Evolutionary conservation across 2,888 invertebrate genomes (phyloP), one percentile per base, ranked within the genome.

Genomic region (Eumacrocentrus americanus): DNA sequence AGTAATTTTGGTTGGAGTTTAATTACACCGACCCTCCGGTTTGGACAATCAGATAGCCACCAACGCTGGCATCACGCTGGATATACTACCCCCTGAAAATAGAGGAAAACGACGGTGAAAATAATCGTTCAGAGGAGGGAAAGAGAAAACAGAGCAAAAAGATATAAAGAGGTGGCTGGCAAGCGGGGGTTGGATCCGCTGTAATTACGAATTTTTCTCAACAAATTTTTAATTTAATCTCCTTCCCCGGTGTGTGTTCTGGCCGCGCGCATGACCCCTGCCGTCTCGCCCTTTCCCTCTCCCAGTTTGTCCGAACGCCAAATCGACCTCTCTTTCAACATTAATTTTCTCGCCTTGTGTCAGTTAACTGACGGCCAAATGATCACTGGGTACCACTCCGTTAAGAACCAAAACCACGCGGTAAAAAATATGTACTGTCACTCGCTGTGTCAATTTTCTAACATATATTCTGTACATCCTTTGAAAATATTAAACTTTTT

Each of bases 1-100:
- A 67, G 68, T 72, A 72, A 74, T 71, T 74, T 75, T 70, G 68
- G 75, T 72, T 66, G 61, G 68, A 72, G 71, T 73, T 74, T 75
- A 75, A 73, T 73, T 72, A 72, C 72, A 70, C 67, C 67, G 67
- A 63, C 67, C 68, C 70, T 68, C 67, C 62, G 63, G 58, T 23
- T 25, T 46, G 70, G 68, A 73, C 71, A 72, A 74, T 74, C 73
- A 68, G 72, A 74, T 74, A 72, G 68, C 68, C 71, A 63, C 68
- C 61, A 37, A 48, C 35, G 58, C 58, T 52, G 58, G 59, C 48
- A 37, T 64, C 67, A 67, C 63, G 67, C 67, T 65, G 71, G 61
- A 51, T 66, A 67, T 66, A 62, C 66, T 63, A 66, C 67, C 64
- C 12, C 38, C 18, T 22, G 38, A 18, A 53, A 47, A 44, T 38